Evolutionary conservation across 1,140 invertebrate genomes (phyloP), one percentile per base, ranked within the genome.

Genomic region (Ostrea edulis): DNA sequence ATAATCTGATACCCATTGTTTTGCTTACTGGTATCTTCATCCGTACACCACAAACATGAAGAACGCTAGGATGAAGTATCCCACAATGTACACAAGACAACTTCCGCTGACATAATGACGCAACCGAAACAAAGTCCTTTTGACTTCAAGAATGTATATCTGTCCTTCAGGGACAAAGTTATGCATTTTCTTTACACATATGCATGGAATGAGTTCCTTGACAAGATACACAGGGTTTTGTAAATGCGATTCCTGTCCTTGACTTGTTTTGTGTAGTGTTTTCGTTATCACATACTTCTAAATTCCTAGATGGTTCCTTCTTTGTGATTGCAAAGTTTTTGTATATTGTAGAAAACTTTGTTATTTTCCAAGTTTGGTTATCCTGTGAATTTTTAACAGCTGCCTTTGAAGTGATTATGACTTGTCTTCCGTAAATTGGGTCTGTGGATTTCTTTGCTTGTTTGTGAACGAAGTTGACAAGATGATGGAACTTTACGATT

Each of bases 31-130:
- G n/a, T n/a, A n/a, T n/a, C n/a, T n/a, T n/a, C n/a, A n/a, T n/a
- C n/a, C n/a, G n/a, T n/a, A n/a, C n/a, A n/a, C n/a, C n/a, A n/a
- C n/a, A n/a, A n/a, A 82, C 22, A 22, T 81, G 86, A 0, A 54
- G 53, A 54, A 54, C 11, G 53, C 86, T 90, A 54, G 87, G 89
- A 81, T 90, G 89, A 3, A 68, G 58, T 35, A 25, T 22, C 20
- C 83, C 54, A 86, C 89, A 88, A 1, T 25, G 22, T 1, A 8
- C 54, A 54, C 89, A 90, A 53, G 81, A 84, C 2, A 35, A 77
- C 52, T 85, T 88, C 11, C 44, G 25, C 77, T 65, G 22, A 35
- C 86, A 90, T 84, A 84, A 29, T 62, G 62, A 11, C 54, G 14
- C 2, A 90, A 52, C 55, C 89, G 88, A 11, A 77, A 85, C n/a